Evolutionary conservation across 2,113 vertebrate species (phyloP), one percentile per base, ranked within the genome.

Genomic region (Setophaga petechia): DNA sequence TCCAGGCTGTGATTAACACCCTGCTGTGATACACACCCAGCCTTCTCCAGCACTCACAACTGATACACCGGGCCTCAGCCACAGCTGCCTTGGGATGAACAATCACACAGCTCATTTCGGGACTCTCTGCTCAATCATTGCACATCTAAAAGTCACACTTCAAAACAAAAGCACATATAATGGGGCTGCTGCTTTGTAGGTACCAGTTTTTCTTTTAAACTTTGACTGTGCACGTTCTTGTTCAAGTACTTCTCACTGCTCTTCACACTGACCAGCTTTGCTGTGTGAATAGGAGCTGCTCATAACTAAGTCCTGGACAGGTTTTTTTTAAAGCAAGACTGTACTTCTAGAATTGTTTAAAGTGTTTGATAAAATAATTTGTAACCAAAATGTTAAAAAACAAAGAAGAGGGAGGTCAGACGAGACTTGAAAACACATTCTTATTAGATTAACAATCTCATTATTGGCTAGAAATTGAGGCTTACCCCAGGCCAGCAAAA

Each of bases 1-100:
- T 97, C 44, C 91, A 95, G 91, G 58, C 82, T 1, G 5, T 95
- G 96, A 95, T 84, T 96, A 95, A 95, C 31, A 20, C 78, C 17
- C 1, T 1, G 8, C 55, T n/a, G n/a, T 37, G 62, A 74, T 79
- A 93, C 95, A 79, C 96, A 69, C 94, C 87, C 93, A 89, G 51
- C 27, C 78, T 79, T 84, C 85, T 94, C 51, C 87, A 94, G 46
- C n/a, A 3, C 62, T 94, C 66, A 33, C 47, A 57, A 20, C 41
- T 19, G 66, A 85, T 35, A 54, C 0, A 11, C 5, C 1, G 12
- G 87, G 43, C 8, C 1, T 35, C 37, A 17, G 52, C 74, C 75
- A 18, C 33, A 62, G 28, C 63, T 41, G 20, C 33, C 33, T 67
- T 47, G 54, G 44, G 44, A 65, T 62, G 75, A 79, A 24, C 62